A percentile compares a stretch with the other conserved stretches of the same genome.
Evolutionary conservation across 1,140 invertebrate species (phyloP).

Genomic region (Megathymus violae): DNA sequence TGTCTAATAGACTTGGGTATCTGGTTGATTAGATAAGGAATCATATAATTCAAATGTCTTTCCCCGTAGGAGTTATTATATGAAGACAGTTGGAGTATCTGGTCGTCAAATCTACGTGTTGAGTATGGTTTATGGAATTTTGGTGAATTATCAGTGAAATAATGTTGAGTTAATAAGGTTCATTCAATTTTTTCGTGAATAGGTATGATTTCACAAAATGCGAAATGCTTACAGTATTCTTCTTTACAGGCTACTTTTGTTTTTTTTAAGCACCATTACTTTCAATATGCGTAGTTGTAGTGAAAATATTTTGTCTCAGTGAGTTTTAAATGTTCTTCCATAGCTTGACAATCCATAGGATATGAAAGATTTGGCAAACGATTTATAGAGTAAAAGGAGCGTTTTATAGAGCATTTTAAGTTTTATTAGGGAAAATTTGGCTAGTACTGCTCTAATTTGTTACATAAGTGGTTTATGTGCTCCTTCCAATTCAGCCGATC

Average conservation of each 20-base stretch:
- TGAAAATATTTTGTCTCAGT: constrained; percentile 35
- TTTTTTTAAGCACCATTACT: constrained; percentile 34
- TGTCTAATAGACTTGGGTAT: not conserved
- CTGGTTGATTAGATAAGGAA: constrained; percentile 5
- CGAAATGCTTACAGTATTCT: constrained; percentile 36
- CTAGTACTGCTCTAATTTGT: constrained; percentile 36
- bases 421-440: constrained; percentile 39
- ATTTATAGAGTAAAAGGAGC: constrained; percentile 28
- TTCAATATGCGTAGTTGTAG: constrained; percentile 40
- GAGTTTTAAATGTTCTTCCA: constrained; percentile 42
- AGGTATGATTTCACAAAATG: constrained; percentile 37
- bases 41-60: constrained; percentile 9
- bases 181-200: constrained; percentile 40
- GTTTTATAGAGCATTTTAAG: constrained; percentile 30
- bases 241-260: constrained; percentile 32
- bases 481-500: constrained; percentile 36
- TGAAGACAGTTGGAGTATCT: not conserved
- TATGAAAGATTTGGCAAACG: constrained; percentile 36
- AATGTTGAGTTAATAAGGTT: constrained; percentile 14
- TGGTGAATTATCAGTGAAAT: not conserved
- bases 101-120: not conserved
- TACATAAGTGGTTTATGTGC: constrained; percentile 35
- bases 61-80: constrained; percentile 9
- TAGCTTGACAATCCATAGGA: constrained; percentile 41
- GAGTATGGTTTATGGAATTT: not conserved